Evolutionary conservation across 2,797 vertebrate species (phyloP).

Genomic region (Champsocephalus esox): DNA sequence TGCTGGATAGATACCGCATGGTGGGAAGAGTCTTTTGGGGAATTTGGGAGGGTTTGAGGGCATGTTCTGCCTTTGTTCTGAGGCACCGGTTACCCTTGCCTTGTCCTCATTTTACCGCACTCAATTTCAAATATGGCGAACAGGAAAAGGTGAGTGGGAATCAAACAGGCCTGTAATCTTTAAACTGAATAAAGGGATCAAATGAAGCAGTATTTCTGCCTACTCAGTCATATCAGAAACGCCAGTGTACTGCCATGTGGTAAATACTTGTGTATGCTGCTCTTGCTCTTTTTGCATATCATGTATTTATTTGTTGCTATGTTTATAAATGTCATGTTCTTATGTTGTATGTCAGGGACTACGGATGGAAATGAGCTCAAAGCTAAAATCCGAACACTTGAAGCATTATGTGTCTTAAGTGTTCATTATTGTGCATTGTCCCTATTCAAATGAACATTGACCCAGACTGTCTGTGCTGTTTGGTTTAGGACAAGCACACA

Average conservation of each 20-base stretch:
- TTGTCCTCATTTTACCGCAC: conserved; percentile 48
- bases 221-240: conserved; percentile 12
- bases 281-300: too few species aligned
- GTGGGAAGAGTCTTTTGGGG: conserved; percentile 40
- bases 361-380: too few species aligned
- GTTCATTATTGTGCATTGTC: too few species aligned
- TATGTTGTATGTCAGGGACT: too few species aligned
- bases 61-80: conserved; percentile 54
- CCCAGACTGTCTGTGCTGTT: conserved; percentile 15
- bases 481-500: conserved; percentile 5
- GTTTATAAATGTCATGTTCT: too few species aligned
- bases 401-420: too few species aligned
- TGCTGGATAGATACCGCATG: conserved; percentile 30
- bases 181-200: conserved; percentile 62
- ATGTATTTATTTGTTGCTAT: too few species aligned
- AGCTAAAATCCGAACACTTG: too few species aligned
- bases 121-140: conserved; percentile 57
- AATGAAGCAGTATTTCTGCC: conserved; percentile 41
- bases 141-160: conserved; percentile 57
- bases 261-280: too few species aligned
- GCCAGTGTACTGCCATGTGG: too few species aligned
- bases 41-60: conserved; percentile 51
- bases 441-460: neutral
- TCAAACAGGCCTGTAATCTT: conserved; percentile 58
- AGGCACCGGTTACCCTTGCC: conserved; percentile 45